A percentile compares a stretch with the other conserved stretches of the same genome.
Evolutionary conservation across 2,888 invertebrate genomes (phyloP).

Genomic region (Drosophila aldrichi): DNA sequence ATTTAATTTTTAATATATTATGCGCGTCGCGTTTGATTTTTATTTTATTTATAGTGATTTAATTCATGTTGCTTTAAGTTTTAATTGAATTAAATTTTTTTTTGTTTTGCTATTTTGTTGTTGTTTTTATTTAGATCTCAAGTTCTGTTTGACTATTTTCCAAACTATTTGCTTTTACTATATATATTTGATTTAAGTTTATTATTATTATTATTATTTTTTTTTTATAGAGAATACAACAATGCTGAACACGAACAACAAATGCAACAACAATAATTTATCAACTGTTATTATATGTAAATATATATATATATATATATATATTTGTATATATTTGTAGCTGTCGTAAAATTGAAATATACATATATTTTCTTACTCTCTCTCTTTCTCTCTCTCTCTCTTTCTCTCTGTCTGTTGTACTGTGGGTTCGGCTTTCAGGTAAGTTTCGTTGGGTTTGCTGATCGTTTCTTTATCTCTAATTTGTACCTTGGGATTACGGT

Average conservation of each 20-base stretch:
- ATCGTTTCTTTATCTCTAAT: slow-evolving; percentile 15
- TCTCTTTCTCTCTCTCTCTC: neutral
- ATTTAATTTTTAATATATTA: neutral
- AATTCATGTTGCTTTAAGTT: neutral
- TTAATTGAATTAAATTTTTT: neutral
- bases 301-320: slow-evolving; percentile 13
- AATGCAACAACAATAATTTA: slow-evolving; percentile 19
- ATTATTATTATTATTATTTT: no score
- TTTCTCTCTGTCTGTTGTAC: slow-evolving; percentile 3
- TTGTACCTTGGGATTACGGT: slow-evolving; percentile 13
- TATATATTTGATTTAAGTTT: neutral
- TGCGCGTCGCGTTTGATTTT: slow-evolving; percentile 11
- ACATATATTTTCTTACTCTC: slow-evolving; percentile 1
- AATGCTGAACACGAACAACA: slow-evolving; percentile 21
- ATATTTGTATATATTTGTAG: slow-evolving; percentile 10
- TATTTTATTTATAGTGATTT: slow-evolving; percentile 6
- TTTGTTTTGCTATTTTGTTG: slow-evolving; percentile 4
- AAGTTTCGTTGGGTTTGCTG: slow-evolving; percentile 33
- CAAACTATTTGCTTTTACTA: slow-evolving; percentile 4
- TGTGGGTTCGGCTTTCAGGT: slow-evolving; percentile 19
- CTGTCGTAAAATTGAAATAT: slow-evolving; percentile 9
- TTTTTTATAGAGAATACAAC: neutral
- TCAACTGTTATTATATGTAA: neutral
- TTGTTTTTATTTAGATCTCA: neutral
- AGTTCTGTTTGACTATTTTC: neutral